phyloP scores from a whole-genome alignment of 2,888 invertebrate species.

The Euzophera pinguis region DNA sequence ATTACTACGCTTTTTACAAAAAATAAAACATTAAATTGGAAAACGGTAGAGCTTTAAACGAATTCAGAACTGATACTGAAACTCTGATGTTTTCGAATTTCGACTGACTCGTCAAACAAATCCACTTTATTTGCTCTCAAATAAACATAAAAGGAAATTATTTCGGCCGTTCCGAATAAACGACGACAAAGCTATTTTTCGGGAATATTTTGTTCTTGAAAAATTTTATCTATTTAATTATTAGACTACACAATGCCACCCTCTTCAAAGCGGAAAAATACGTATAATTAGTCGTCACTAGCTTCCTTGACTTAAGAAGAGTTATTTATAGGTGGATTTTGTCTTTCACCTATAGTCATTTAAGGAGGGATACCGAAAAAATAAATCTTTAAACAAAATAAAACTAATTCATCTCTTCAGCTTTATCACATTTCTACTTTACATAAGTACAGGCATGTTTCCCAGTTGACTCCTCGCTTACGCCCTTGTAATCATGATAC shows the following conservation, averaged over 20 bases:
- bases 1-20: neutral
- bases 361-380: too few species aligned
- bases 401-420: too few species aligned
- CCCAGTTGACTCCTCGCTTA: too few species aligned
- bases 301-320: too few species aligned
- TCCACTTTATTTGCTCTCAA: conserved; percentile 21
- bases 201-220: conserved; percentile 13
- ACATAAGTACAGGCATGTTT: too few species aligned
- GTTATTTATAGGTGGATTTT: too few species aligned
- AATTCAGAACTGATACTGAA: conserved; percentile 13
- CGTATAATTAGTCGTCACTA: conserved; percentile 30
- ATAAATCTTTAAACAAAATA: too few species aligned
- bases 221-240: conserved; percentile 31
- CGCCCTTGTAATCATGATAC: too few species aligned
- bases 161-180: conserved; percentile 16
- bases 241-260: conserved; percentile 27
- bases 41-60: conserved; percentile 1
- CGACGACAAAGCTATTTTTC: conserved; percentile 20
- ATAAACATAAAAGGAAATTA: conserved; percentile 24
- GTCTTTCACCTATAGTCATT: too few species aligned
- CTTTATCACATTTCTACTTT: too few species aligned
- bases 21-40: neutral
- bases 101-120: conserved; percentile 14
- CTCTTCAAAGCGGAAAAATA: conserved; percentile 26
- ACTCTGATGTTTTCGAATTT: conserved; percentile 9